These are phyloP conservation scores for Macrotrachela quadricornifera DNA, from an alignment of 1,140 invertebrate species.

Conservation along the genomic window DNA sequence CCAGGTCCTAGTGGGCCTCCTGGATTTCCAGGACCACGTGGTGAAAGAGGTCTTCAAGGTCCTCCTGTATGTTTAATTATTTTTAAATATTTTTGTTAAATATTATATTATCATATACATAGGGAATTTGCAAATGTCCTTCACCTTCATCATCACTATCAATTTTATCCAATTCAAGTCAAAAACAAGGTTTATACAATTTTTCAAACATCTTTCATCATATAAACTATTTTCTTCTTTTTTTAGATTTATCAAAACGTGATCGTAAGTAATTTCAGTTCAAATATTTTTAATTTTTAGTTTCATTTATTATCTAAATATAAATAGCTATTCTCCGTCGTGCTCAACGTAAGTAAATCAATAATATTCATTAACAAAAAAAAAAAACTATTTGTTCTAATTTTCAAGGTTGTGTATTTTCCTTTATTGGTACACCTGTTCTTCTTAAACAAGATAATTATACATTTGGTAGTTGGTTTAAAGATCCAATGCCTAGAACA, in stretches of 20 bases:
- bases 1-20: constrained; percentile 6
- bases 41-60: constrained; percentile 3
- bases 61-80: background rate
- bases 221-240: background rate
- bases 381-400: too few relatives aligned
- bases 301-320: background rate
- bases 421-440: background rate
- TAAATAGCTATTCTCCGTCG: background rate
- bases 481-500: constrained; percentile 46
- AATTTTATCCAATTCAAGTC: background rate
- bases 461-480: constrained; percentile 52
- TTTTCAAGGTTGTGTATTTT: background rate
- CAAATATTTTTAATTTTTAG: background rate
- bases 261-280: background rate
- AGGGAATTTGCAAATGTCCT: background rate
- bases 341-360: background rate
- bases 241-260: too few relatives aligned
- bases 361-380: too few relatives aligned
- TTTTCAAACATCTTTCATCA: background rate
- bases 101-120: background rate
- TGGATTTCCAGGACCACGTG: background rate
- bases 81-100: background rate
- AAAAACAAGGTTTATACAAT: background rate
- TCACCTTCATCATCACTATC: background rate
- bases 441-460: constrained; percentile 3